Base-by-base conservation (phyloP, 2,797 vertebrate genomes). In the Lateolabrax maculatus region DNA sequence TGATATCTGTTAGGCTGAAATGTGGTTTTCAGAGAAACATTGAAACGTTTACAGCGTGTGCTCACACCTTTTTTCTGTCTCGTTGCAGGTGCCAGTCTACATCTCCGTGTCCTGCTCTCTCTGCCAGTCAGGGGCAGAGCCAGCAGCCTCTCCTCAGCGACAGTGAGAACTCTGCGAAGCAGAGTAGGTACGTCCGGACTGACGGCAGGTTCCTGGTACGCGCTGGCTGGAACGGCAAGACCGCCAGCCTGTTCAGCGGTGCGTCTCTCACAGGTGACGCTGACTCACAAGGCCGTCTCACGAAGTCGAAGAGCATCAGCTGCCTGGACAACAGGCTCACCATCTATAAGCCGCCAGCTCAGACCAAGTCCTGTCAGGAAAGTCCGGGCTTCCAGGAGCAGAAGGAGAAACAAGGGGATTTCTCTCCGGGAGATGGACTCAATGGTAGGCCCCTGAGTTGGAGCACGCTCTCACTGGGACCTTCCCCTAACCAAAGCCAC, bases 41-140 rank as follows among this genome's bases (percentile, higher is more conserved):
- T 70, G 34, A 11, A 64, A 57, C 62, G 9, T 51, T 52, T 34
- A 61, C 68, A 63, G 5, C 69, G 37, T 68, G 65, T 63, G 29
- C 49, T 75, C 13, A 71, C 55, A 65, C 29, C 16, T 64, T 62
- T n/a, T 76, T 37, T 83, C 37, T 84, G 66, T 86, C 68, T 81
- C 91, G 46, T 92, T 94, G 73, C 89, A 99, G 98, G 97, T 98
- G 96, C 93, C 97, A 96, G 79, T 97, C 98, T 60, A 95, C 96
- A 60, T 98, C 97, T 68, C 96, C 96, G 11, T 96, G 96, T 5
- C 96, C 97, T 58, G 92, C 96, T 88, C 83, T 97, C 64, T 95
- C 96, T 70, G 93, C 94, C 0, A 94, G 94, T 37, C 95, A 96
- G 85, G 95, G 94, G 71, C 95, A 94, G 63, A 91, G 94, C 84